phyloP scores from a whole-genome alignment of 2,113 vertebrate genomes.

The Coregonus clupeaformis region DNA sequence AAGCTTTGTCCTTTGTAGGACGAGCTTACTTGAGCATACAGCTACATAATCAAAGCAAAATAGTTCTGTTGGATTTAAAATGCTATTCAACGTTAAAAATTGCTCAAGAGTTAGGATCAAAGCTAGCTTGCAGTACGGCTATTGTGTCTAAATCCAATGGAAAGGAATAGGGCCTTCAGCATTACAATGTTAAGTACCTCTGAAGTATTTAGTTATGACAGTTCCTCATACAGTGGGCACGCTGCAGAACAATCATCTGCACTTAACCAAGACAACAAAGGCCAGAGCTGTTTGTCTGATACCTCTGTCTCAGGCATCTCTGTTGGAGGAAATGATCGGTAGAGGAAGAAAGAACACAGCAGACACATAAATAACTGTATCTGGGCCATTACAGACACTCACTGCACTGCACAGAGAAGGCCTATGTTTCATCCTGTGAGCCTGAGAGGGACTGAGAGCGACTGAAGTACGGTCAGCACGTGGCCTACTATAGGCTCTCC shows the following conservation, averaged over 20 bases:
- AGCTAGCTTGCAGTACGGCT: too few relatives aligned
- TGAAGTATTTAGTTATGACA: slow-evolving; percentile 36
- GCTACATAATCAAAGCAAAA: too few relatives aligned
- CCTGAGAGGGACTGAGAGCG: slow-evolving; percentile 50
- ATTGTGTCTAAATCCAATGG: too few relatives aligned
- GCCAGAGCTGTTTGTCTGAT: too few relatives aligned
- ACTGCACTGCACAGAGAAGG: not conserved
- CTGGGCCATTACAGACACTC: not conserved
- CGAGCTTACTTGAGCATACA: too few relatives aligned
- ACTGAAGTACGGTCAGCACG: slow-evolving; percentile 60
- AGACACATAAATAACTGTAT: not conserved
- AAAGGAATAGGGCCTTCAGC: too few relatives aligned
- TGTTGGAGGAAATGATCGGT: not conserved
- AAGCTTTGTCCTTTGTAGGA: too few relatives aligned
- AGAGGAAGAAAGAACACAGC: not conserved
- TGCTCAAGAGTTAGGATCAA: too few relatives aligned
- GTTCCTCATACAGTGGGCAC: slow-evolving; percentile 18
- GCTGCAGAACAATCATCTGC: slow-evolving; percentile 18
- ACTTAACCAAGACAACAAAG: slow-evolving; percentile 24
- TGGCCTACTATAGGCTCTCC: slow-evolving; percentile 50
- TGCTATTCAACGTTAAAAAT: too few relatives aligned
- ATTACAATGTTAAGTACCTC: not conserved
- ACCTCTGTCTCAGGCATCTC: too few relatives aligned
- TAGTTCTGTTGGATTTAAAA: too few relatives aligned
- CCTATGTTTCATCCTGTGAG: not conserved